Conservation (phyloP, 2,797 vertebrate genomes). For the Poecile montanus region DNA sequence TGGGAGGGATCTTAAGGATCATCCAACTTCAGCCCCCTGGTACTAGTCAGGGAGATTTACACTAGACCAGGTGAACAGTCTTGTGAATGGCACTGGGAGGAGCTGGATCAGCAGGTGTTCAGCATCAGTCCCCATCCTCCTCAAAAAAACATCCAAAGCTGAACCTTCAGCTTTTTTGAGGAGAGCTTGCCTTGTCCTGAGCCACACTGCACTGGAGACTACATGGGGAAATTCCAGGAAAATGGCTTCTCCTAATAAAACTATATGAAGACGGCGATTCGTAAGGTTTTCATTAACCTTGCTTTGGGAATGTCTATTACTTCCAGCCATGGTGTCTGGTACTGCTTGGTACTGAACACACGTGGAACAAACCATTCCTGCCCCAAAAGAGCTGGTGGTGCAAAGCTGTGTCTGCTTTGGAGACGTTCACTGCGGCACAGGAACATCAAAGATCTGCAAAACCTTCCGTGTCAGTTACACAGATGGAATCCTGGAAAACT, state of each 20-base stretch:
- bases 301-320: neutral
- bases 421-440: accelerated
- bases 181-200: neutral
- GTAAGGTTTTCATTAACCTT: neutral
- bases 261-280: accelerated
- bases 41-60: neutral
- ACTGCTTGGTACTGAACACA: neutral
- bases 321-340: neutral
- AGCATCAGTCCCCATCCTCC: neutral
- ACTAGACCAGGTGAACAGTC: neutral
- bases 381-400: neutral
- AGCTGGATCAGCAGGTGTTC: neutral
- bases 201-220: neutral
- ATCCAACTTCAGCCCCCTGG: neutral
- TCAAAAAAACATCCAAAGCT: neutral
- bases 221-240: neutral
- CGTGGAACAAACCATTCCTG: neutral
- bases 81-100: neutral
- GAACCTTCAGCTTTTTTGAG: neutral
- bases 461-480: neutral
- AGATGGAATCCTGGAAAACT: neutral
- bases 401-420: neutral
- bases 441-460: slow-evolving; percentile 19
- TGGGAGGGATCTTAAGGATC: neutral
- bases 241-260: neutral